phyloP scores from a whole-genome alignment of 2,113 vertebrate genomes.

The Rhabdornis inornatus region DNA sequence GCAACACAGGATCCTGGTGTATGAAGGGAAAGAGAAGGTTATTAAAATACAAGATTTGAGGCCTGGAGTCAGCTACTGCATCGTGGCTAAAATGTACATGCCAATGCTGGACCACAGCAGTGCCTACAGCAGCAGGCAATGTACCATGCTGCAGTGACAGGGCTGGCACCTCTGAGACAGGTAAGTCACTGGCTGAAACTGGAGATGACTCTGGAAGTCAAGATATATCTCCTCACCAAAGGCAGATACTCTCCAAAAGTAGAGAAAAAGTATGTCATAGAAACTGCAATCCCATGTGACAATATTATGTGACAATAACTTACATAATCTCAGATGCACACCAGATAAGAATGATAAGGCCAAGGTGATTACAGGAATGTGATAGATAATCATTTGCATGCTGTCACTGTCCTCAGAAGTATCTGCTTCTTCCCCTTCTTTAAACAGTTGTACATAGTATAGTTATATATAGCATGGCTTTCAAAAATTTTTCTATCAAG shows the following conservation, averaged over 20 bases:
- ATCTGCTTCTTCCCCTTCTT: not conserved
- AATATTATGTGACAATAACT: not conserved
- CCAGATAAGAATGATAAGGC: not conserved
- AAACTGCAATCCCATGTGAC: not conserved
- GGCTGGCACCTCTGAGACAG: not conserved
- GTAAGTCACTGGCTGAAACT: not conserved
- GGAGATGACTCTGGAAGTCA: not conserved
- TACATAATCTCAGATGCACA: not conserved
- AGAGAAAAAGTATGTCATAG: not conserved
- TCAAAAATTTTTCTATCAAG: not conserved
- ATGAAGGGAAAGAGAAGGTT: slow-evolving; percentile 60
- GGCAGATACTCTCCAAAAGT: not conserved
- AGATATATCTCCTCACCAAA: not conserved
- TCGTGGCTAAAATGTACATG: slow-evolving; percentile 18
- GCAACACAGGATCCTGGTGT: slow-evolving; percentile 52
- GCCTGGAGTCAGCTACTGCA: slow-evolving; percentile 39
- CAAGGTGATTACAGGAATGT: not conserved
- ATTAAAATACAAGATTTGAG: slow-evolving; percentile 48
- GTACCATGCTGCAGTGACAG: not conserved
- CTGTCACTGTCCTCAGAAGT: not conserved
- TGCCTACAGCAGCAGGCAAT: slow-evolving; percentile 43
- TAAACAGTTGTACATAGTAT: not conserved
- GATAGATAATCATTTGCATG: not conserved
- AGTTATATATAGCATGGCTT: not conserved
- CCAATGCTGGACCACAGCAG: slow-evolving; percentile 54